Evolutionary conservation across 2,113 vertebrate genomes (phyloP), one percentile per base, ranked within the genome.

Genomic region (Laticauda laticaudata): DNA sequence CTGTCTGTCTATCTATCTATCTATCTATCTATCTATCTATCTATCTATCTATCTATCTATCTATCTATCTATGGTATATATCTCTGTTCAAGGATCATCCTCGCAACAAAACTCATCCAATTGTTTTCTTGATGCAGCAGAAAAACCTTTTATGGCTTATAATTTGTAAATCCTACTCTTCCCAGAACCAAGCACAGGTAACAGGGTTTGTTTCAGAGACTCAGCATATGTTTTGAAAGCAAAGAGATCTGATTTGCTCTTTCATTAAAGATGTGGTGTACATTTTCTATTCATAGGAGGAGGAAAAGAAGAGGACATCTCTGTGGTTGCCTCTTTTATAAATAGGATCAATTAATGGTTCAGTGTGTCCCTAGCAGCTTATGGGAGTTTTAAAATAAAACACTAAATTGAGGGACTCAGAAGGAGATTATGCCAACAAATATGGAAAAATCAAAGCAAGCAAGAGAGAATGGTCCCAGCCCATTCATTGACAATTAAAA

Each of bases 311-410:
- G 34, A 51, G 26, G 57, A 43, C 7, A 9, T 51, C 53, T 59
- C 64, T 92, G 64, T 69, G 34, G 87, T 92, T 88, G 86, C 54
- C 86, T 92, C 48, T 88, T 92, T 92, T 54, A 92, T 92, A 92
- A 75, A 92, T 92, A 92, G 86, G 91, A 92, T 92, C 88, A 92
- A 85, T 92, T 92, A 86, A 57, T 89, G 85, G 61, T 85, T 89
- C 34, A 86, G 54, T 15, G 34, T 90, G 26, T 88, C 56, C 53
- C 54, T 48, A 90, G 53, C 64, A 92, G 87, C 34, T 89, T 92
- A 89, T 43, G 45, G 34, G 34, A 81, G 55, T 92, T 45, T 69
- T 89, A 92, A 88, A 88, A 81, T 55, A 55, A 92, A 92, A 89
- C 43, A 81, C n/a, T 54, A 56, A 87, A 81, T 56, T 89, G 87